Evolutionary conservation across 2,888 invertebrate genomes (phyloP).

Genomic region (Leptopilina myrica): DNA sequence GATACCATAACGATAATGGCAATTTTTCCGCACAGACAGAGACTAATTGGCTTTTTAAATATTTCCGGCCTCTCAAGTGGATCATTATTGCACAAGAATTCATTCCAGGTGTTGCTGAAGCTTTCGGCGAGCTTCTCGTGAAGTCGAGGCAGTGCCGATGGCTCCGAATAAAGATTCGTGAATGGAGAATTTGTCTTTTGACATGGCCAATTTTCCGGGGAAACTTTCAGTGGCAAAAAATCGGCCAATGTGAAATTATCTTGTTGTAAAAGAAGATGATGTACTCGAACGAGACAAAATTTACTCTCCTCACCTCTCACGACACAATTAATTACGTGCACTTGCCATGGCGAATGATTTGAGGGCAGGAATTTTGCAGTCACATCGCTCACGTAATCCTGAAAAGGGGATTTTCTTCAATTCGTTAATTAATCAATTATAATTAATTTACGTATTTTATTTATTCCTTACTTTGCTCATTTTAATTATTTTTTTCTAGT

Average conservation of each 20-base stretch:
- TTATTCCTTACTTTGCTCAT: too few species aligned
- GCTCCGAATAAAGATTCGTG: slow-evolving; percentile 67
- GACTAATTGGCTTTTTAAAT: slow-evolving; percentile 80
- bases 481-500: too few species aligned
- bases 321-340: slow-evolving; percentile 80
- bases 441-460: too few species aligned
- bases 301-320: slow-evolving; percentile 77
- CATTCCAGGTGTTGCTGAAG: slow-evolving; percentile 87
- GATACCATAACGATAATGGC: slow-evolving; percentile 82
- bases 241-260: slow-evolving; percentile 86
- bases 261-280: slow-evolving; percentile 86
- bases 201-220: slow-evolving; percentile 73
- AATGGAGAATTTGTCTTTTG: slow-evolving; percentile 74
- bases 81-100: slow-evolving; percentile 87
- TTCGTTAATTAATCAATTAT: too few species aligned
- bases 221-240: slow-evolving; percentile 81
- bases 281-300: slow-evolving; percentile 84
- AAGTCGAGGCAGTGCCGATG: slow-evolving; percentile 81
- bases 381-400: slow-evolving; percentile 88
- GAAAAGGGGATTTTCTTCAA: slow-evolving; percentile 59
- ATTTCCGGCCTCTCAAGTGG: slow-evolving; percentile 85
- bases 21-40: slow-evolving; percentile 82
- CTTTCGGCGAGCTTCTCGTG: slow-evolving; percentile 83
- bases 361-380: slow-evolving; percentile 86
- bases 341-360: slow-evolving; percentile 89